A percentile compares a stretch with the other conserved stretches of the same genome.
These are phyloP conservation scores for Subanguina moxae DNA, from an alignment of 1,140 invertebrate species.

Conservation along the genomic window DNA sequence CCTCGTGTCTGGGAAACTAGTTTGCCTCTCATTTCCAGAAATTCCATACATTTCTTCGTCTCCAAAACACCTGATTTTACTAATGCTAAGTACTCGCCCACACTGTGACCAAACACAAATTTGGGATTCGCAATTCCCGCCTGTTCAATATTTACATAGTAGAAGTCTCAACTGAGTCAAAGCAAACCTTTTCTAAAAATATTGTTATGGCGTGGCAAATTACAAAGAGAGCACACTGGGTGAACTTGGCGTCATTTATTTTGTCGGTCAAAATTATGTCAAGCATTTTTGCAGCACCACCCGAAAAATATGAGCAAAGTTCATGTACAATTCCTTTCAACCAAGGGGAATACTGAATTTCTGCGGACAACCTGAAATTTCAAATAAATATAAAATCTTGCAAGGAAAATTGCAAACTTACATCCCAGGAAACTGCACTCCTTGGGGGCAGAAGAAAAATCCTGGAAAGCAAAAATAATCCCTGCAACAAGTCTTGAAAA, in stretches of 20 bases:
- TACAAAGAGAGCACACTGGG: slow-evolving; percentile 40
- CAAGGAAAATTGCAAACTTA: neutral
- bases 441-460: slow-evolving; percentile 51
- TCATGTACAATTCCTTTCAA: neutral
- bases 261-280: neutral
- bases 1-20: slow-evolving; percentile 27
- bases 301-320: slow-evolving; percentile 6
- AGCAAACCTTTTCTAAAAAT: slow-evolving; percentile 12
- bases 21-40: slow-evolving; percentile 28
- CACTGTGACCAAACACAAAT: slow-evolving; percentile 42
- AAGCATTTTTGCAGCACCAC: neutral
- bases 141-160: neutral
- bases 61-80: slow-evolving; percentile 17
- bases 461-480: slow-evolving; percentile 20
- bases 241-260: slow-evolving; percentile 23
- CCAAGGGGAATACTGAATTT: neutral
- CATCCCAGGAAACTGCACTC: slow-evolving; percentile 49
- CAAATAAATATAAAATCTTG: no score
- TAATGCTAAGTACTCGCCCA: slow-evolving; percentile 51
- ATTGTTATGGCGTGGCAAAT: slow-evolving; percentile 22
- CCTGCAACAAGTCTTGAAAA: neutral
- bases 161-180: no score
- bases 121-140: slow-evolving; percentile 6
- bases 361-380: neutral
- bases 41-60: slow-evolving; percentile 18